Conservation (phyloP, 2,113 vertebrate species). For the Strigops habroptila region DNA sequence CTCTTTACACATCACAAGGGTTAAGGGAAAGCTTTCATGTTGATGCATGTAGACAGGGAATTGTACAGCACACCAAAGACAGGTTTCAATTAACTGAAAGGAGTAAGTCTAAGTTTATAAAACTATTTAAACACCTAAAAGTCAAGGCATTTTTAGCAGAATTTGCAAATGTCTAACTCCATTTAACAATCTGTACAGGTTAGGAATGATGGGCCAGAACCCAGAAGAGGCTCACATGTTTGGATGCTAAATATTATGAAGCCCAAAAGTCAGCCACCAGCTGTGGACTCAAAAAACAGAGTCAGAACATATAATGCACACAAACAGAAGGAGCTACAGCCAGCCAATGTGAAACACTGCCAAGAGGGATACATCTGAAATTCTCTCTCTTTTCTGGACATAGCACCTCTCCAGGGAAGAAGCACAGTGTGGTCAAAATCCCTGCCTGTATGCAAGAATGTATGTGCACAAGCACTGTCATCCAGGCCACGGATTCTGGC, state of each 20-base stretch:
- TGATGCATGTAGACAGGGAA: neutral
- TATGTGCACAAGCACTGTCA: neutral
- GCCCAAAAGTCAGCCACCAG: neutral
- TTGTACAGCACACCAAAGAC: neutral
- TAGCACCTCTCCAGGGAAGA: neutral
- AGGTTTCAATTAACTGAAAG: neutral
- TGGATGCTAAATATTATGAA: constrained; percentile 19
- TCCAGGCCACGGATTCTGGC: neutral
- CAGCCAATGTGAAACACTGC: neutral
- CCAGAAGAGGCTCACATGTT: neutral
- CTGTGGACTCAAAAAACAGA: neutral
- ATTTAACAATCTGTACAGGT: neutral
- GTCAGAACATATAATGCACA: neutral
- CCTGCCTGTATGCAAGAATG: neutral
- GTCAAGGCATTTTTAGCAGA: neutral
- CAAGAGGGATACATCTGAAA: neutral
- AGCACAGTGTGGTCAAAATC: neutral
- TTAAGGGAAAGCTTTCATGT: neutral
- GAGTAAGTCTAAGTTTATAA: neutral
- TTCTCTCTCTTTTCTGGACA: neutral
- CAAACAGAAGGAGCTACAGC: neutral
- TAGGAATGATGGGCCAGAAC: neutral
- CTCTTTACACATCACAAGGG: neutral
- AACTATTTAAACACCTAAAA: neutral
- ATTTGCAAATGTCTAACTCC: neutral